Base-by-base conservation (phyloP, 1,140 invertebrate species). In the Drosophila baimaii region DNA sequence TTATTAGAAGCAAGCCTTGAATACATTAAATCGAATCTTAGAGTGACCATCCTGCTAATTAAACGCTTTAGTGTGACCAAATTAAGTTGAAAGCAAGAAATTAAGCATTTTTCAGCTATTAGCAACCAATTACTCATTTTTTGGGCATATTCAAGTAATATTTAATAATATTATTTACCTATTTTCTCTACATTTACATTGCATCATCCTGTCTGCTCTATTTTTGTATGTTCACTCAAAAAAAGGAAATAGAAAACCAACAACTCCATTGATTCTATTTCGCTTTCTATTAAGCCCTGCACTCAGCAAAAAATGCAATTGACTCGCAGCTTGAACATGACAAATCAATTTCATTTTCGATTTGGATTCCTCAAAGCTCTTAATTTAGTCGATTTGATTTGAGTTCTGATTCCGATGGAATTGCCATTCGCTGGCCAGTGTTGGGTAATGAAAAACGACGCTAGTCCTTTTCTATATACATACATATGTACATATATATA, bases 341-440 rank as follows among this genome's bases (percentile, higher is more conserved):
- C 51, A 71, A 71, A 58, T 57, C 51, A 57, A 57, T 58, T 47
- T 71, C 27, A 37, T 33, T 71, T 57, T 71, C 23, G 41, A 71
- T 71, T 71, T 70, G 23, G 23, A 29, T 43, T 56, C 43, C 23
- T 56, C 64, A 69, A 70, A 70, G 51, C 65, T 57, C 65, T 70
- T 47, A 71, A 71, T 71, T 71, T 47, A 39, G 51, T 57, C 64
- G 33, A 70, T 70, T 71, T 57, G 65, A 71, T 70, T 70, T 29
- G 19, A 19, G 31, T 47, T 54, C 12, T 15, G 63, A 56, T 47
- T 52, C 31, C 13, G 31, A 47, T 69, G 29, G n/a, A 56, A 56
- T 25, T 68, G 65, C 31, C 31, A 46, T 55, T 13, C 13, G 15
- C 35, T 29, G 25, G n/a, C 55, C 27, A 61, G 23, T 44, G 47